Conservation (phyloP, 2,888 invertebrate genomes). For the Pachliopta kotzebuea region DNA sequence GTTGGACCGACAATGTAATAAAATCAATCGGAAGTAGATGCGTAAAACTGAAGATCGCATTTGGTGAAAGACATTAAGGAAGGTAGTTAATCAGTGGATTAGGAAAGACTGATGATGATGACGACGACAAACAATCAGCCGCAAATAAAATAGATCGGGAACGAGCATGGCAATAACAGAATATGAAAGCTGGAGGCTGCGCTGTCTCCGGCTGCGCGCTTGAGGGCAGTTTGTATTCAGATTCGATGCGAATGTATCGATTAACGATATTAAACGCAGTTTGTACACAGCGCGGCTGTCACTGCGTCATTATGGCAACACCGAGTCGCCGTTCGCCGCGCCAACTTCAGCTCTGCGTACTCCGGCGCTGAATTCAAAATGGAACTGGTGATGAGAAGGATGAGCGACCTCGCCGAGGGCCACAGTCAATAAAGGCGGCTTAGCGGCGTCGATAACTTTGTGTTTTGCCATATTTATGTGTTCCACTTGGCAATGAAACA, state of each 20-base stretch:
- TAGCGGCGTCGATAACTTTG: constrained; percentile 76
- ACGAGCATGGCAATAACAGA: constrained; percentile 20
- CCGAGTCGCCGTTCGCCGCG: constrained; percentile 45
- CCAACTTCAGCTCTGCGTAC: constrained; percentile 38
- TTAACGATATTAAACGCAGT: constrained; percentile 63
- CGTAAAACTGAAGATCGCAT: too few relatives aligned
- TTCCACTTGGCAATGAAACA: constrained; percentile 61
- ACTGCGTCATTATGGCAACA: constrained; percentile 66
- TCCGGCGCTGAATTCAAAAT: constrained; percentile 39
- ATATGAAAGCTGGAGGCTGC: constrained; percentile 31
- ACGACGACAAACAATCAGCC: neutral
- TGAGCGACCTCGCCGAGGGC: constrained; percentile 52
- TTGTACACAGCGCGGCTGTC: constrained; percentile 57
- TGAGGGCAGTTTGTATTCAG: constrained; percentile 55
- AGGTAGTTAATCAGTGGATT: too few relatives aligned
- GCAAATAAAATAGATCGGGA: constrained; percentile 11
- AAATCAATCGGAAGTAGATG: too few relatives aligned
- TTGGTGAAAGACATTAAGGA: too few relatives aligned
- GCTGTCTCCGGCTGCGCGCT: constrained; percentile 40
- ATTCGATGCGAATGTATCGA: constrained; percentile 53
- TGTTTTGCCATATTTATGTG: constrained; percentile 71
- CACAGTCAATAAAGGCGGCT: constrained; percentile 72
- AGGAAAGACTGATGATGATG: too few relatives aligned
- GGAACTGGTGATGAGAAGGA: constrained; percentile 28
- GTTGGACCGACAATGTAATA: too few relatives aligned